Conservation (phyloP, 1,140 invertebrate genomes). For the Laupala kohalensis region DNA sequence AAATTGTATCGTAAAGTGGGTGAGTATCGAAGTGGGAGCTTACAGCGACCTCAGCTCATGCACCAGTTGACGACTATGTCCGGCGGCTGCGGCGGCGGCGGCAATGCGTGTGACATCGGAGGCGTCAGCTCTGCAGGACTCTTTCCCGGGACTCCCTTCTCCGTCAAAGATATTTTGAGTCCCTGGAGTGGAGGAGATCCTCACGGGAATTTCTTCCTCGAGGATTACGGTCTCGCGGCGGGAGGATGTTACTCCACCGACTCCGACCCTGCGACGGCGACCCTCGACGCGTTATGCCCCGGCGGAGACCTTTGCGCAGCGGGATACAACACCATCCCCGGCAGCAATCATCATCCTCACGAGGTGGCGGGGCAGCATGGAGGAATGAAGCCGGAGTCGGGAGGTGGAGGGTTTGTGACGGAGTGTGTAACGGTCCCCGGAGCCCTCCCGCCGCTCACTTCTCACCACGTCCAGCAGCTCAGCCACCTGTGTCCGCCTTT, state of each 20-base stretch:
- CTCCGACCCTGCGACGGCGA: background rate
- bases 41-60: no score
- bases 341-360: no score
- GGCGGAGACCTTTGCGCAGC: background rate
- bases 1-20: no score
- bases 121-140: background rate
- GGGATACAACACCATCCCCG: no score
- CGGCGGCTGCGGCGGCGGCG: no score
- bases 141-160: background rate
- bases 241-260: background rate
- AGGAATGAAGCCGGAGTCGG: no score
- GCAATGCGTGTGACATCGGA: background rate
- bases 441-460: slow-evolving; percentile 20
- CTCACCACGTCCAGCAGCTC: slow-evolving; percentile 27
- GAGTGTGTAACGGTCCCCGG: background rate
- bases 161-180: background rate
- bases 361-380: no score
- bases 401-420: background rate
- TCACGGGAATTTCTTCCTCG: background rate
- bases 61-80: background rate
- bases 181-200: background rate
- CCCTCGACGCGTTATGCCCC: background rate
- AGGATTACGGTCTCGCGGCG: background rate
- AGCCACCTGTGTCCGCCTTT: slow-evolving; percentile 27
- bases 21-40: no score